Evolutionary conservation across 2,797 vertebrate species (phyloP).

Genomic region (Muscicapa striata): DNA sequence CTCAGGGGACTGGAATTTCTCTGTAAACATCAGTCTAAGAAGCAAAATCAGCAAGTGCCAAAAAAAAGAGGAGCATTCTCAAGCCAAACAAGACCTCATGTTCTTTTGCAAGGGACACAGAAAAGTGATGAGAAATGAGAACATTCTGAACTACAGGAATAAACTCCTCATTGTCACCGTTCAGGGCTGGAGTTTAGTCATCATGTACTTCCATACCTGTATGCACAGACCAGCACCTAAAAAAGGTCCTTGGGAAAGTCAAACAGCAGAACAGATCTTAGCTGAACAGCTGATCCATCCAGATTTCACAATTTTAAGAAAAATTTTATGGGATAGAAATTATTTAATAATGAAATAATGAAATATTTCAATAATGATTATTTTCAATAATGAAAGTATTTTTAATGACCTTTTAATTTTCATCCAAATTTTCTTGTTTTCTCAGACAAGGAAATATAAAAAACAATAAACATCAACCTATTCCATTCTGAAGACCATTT

Average conservation of each 20-base stretch:
- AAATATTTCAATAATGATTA: not conserved
- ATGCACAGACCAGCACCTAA: not conserved
- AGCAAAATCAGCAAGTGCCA: constrained; percentile 23
- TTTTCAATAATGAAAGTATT: not conserved
- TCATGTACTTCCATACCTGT: not conserved
- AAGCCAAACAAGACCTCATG: not conserved
- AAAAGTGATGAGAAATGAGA: not conserved
- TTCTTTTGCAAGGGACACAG: constrained; percentile 14
- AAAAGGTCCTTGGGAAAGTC: not conserved
- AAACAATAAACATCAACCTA: not conserved
- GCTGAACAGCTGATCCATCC: not conserved
- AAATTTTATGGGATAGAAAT: not conserved
- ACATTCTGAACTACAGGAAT: constrained; percentile 17
- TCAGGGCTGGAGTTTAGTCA: not conserved
- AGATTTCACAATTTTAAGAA: not conserved
- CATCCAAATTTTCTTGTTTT: not conserved
- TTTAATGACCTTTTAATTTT: not conserved
- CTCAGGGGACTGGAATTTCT: constrained; percentile 17
- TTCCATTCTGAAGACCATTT: not conserved
- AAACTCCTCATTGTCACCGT: not conserved
- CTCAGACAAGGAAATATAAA: not conserved
- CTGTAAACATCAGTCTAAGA: constrained; percentile 3
- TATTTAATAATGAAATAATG: not conserved
- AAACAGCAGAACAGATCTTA: not conserved
- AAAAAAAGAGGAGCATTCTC: constrained; percentile 42